Conservation (phyloP, 30 jellyfish, hydroid and myxozoan species). For the Hydractinia symbiolongicarpus region DNA sequence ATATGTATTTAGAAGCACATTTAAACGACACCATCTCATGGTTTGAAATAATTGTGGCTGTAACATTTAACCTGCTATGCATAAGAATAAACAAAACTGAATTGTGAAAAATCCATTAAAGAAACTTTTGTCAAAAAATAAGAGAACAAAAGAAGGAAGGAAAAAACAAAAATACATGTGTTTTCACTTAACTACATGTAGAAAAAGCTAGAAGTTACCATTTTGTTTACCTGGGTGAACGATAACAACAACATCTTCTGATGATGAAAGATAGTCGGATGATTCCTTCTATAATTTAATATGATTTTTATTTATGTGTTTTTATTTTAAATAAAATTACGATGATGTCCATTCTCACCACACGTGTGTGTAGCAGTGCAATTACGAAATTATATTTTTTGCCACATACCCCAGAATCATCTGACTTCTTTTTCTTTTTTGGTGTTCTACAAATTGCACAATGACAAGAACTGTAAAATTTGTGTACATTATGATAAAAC, state of each 20-base stretch:
- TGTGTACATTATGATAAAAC: too few species aligned
- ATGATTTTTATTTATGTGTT: too few species aligned
- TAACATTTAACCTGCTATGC: too few species aligned
- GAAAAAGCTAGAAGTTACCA: not conserved
- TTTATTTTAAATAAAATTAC: not conserved
- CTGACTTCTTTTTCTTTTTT: conserved; percentile 44
- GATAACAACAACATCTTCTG: conserved; percentile 41
- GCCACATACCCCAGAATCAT: conserved; percentile 57
- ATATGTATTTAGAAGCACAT: too few species aligned
- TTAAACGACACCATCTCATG: too few species aligned
- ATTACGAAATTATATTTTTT: not conserved
- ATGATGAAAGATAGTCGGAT: conserved; percentile 33
- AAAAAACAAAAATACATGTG: too few species aligned
- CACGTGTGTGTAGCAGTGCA: not conserved
- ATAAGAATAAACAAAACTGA: not conserved
- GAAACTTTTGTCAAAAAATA: too few species aligned
- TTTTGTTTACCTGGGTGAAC: conserved; percentile 37
- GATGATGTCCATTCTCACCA: not conserved
- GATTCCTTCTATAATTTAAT: not conserved
- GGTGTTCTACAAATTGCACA: conserved; percentile 31
- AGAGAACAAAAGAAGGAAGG: too few species aligned
- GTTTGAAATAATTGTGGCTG: too few species aligned
- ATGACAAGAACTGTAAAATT: too few species aligned
- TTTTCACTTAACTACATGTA: too few species aligned
- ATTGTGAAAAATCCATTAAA: not conserved